Base-by-base conservation (phyloP, 2,797 vertebrate species). In the Anabas testudineus region DNA sequence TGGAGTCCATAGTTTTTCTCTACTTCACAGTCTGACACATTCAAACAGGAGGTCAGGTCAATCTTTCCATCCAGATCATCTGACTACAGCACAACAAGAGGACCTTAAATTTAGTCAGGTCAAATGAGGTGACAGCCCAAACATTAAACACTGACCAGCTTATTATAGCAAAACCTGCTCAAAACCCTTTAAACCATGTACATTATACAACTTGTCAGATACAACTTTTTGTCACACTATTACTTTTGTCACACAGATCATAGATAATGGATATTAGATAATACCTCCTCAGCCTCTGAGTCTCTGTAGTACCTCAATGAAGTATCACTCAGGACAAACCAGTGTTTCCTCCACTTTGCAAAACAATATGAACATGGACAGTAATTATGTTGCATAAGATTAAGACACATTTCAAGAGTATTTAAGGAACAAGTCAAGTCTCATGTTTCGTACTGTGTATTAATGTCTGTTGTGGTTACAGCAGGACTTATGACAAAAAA, bases 1-100 rank as follows among this genome's bases (percentile, higher is more conserved):
- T 97, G 97, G 82, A 99, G 95, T 63, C 98, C 97, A 4, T 96
- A 98, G 93, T 98, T 96, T 72, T 95, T 96, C 77, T 97, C 97
- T 16, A 96, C 94, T 0, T 96, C 93, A 0, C 93, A 97, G 83
- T 97, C 96, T 0, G 94, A 95, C 85, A 98, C 97, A 0, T 94
- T 93, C 0, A 95, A 87, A 78, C 96, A 97, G 79, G 90, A 93
- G 0, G 83, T 91, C 75, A 99, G 90, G 88, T 96, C 90, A 0
- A 99, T 97, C 90, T 96, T 96, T 2, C 98, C 98, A 0, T 98
- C 96, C 8, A 95, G 90, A 64, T 96, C 95, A 72, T 97, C 95
- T 10, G 94, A 95, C 98, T 99, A 85, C 78, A 90, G 73, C 60
- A 56, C 47, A 59, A 60, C 39, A 87, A 71, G n/a, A 80, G 43